Evolutionary conservation across 2,797 vertebrate species (phyloP).

Genomic region (Glyptemys insculpta): DNA sequence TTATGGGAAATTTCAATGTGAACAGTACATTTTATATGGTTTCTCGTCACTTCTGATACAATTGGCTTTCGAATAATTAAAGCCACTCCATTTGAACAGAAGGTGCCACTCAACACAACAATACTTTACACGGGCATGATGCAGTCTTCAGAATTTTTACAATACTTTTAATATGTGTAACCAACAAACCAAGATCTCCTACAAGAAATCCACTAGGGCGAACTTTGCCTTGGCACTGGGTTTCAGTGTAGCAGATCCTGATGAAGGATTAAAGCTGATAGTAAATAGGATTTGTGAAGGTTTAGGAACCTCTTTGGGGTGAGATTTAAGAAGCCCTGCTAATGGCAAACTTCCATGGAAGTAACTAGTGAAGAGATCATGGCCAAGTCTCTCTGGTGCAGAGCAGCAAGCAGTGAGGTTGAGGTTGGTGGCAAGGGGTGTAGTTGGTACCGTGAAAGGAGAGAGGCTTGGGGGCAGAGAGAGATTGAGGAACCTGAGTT

Average conservation of each 20-base stretch:
- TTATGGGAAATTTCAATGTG: slow-evolving; percentile 65
- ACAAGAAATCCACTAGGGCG: background rate
- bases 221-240: background rate
- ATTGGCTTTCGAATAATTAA: slow-evolving; percentile 55
- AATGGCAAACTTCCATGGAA: background rate
- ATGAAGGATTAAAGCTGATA: background rate
- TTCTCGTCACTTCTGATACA: slow-evolving; percentile 52
- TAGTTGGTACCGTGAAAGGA: background rate
- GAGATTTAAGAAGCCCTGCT: background rate
- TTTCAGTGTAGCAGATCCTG: background rate
- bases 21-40: slow-evolving; percentile 40
- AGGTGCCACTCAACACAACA: background rate
- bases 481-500: background rate
- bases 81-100: slow-evolving; percentile 2
- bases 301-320: background rate
- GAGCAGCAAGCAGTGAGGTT: background rate
- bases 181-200: background rate
- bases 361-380: background rate
- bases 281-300: background rate
- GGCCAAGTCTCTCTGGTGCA: background rate
- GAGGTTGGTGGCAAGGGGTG: background rate
- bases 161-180: background rate
- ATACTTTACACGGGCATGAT: slow-evolving; percentile 20
- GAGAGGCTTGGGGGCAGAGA: background rate
- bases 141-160: slow-evolving; percentile 11